These are phyloP conservation scores for Diabrotica undecimpunctata DNA, from an alignment of 1,140 invertebrate species.

Conservation along the genomic window DNA sequence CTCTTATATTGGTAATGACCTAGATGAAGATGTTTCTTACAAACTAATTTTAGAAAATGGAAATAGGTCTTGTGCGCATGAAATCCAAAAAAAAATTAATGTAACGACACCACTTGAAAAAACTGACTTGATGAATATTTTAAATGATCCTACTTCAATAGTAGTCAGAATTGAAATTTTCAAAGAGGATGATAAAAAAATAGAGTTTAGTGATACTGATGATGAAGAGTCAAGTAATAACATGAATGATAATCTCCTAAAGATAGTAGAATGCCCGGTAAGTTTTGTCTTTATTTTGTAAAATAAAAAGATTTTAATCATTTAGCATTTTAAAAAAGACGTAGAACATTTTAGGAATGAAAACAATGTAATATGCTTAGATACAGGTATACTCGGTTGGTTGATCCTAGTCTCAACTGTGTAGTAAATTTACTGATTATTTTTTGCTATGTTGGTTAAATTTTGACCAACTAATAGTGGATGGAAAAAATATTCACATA, in stretches of 20 bases:
- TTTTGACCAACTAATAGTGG: too few relatives aligned
- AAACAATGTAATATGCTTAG: too few relatives aligned
- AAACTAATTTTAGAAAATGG: slow-evolving; percentile 21
- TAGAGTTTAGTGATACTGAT: not conserved
- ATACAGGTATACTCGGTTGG: too few relatives aligned
- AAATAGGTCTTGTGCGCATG: slow-evolving; percentile 7
- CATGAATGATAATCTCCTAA: slow-evolving; percentile 16
- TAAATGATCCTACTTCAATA: slow-evolving; percentile 22
- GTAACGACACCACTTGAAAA: not conserved
- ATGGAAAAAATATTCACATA: too few relatives aligned
- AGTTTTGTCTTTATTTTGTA: not conserved
- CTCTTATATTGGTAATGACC: slow-evolving; percentile 13
- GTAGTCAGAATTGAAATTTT: slow-evolving; percentile 20
- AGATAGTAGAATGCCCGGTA: slow-evolving; percentile 60
- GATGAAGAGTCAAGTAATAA: not conserved
- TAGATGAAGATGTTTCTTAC: slow-evolving; percentile 11
- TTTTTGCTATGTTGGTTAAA: too few relatives aligned
- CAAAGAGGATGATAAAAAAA: not conserved
- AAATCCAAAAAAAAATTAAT: slow-evolving; percentile 13
- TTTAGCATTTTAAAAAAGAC: too few relatives aligned
- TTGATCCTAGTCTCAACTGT: too few relatives aligned
- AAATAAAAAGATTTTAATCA: too few relatives aligned
- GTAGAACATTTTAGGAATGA: too few relatives aligned
- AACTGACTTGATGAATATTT: slow-evolving; percentile 6
- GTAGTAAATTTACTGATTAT: too few relatives aligned